Percentiles rank a stretch among this genome's conserved stretches.
Evolutionary conservation across 2,797 vertebrate species (phyloP).

Genomic region (Darevskia mixta): DNA sequence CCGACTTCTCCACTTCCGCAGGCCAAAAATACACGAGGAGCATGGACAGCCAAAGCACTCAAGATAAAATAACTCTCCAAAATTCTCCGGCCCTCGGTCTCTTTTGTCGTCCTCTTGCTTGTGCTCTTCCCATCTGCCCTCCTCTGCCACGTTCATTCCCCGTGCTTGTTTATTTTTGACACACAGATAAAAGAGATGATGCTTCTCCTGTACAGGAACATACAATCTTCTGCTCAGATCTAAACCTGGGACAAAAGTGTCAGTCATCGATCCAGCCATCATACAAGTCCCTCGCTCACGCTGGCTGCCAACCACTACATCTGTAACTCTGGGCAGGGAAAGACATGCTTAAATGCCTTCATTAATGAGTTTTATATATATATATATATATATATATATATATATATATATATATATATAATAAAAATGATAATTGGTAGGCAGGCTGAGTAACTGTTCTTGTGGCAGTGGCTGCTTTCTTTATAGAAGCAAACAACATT

Average conservation of each 20-base stretch:
- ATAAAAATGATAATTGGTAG: neutral
- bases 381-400: too few species aligned
- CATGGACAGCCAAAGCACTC: slow-evolving; percentile 63
- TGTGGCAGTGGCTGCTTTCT: neutral
- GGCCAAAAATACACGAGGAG: slow-evolving; percentile 66
- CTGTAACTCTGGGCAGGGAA: neutral
- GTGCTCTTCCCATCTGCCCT: neutral
- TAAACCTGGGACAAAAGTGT: neutral
- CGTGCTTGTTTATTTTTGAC: neutral
- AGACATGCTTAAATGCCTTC: neutral
- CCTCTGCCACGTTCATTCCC: neutral
- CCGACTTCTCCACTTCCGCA: slow-evolving; percentile 57
- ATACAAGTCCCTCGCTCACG: neutral
- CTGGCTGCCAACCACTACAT: neutral
- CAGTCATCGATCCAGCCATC: neutral
- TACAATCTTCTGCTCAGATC: neutral
- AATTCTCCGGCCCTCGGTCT: neutral
- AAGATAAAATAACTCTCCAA: slow-evolving; percentile 43
- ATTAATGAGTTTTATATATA: neutral
- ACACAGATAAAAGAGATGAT: neutral
- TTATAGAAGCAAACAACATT: neutral
- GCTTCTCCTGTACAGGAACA: neutral
- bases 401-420: too few species aligned
- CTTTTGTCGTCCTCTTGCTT: slow-evolving; percentile 17
- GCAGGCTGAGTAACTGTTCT: neutral